These are phyloP conservation scores for Heliangelus exortis DNA, from an alignment of 2,797 vertebrate genomes.

Conservation along the genomic window DNA sequence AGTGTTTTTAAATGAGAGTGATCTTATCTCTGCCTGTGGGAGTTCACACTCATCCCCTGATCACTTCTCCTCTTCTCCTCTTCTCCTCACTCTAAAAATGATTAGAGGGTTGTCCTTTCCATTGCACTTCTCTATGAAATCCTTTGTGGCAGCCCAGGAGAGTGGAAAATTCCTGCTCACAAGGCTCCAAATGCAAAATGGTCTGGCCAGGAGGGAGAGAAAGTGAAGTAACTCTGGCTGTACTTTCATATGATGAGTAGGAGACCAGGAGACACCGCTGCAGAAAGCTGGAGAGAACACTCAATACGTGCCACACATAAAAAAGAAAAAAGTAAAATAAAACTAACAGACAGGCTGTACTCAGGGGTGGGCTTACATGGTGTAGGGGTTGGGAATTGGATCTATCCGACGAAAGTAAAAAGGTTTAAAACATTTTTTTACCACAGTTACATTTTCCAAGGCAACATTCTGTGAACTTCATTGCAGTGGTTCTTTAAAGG, in stretches of 20 bases:
- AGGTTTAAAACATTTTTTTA: neutral
- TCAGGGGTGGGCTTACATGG: neutral
- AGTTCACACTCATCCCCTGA: neutral
- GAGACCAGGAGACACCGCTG: slow-evolving; percentile 70
- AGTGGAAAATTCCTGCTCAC: neutral
- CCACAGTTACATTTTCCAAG: neutral
- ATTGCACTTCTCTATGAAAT: neutral
- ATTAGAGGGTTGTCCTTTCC: neutral
- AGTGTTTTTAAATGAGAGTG: neutral
- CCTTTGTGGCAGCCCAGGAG: slow-evolving; percentile 33
- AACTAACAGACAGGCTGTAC: neutral
- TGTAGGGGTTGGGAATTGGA: neutral
- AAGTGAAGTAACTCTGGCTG: neutral
- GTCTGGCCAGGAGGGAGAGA: neutral
- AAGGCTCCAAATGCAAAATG: neutral
- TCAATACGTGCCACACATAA: slow-evolving; percentile 53
- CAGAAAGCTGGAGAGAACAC: slow-evolving; percentile 71
- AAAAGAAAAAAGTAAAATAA: slow-evolving; percentile 60
- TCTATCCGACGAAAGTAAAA: neutral
- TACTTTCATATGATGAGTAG: neutral
- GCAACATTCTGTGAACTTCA: neutral
- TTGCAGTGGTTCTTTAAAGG: neutral
- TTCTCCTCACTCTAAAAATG: neutral
- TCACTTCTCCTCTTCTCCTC: neutral
- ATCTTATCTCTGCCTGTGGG: neutral